Evolutionary conservation across 2,113 vertebrate genomes (phyloP).

Genomic region (Edolisoma coerulescens): DNA sequence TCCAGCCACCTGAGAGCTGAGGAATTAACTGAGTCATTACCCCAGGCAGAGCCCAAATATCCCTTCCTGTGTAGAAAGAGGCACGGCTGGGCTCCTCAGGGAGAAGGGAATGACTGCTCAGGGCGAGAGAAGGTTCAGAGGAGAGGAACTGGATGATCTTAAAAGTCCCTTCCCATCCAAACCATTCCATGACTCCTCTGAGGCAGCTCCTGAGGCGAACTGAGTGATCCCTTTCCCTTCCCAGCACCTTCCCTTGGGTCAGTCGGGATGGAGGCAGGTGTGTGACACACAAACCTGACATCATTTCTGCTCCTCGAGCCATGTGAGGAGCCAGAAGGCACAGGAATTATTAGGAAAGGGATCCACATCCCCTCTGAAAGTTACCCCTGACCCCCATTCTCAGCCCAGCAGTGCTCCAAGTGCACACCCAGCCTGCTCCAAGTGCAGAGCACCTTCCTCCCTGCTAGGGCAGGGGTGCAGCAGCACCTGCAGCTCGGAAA

Average conservation of each 20-base stretch:
- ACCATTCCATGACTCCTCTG: neutral
- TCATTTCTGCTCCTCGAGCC: neutral
- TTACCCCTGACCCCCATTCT: neutral
- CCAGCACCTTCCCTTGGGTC: neutral
- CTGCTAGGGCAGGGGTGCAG: neutral
- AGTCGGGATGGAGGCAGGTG: fast-evolving
- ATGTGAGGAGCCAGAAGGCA: fast-evolving
- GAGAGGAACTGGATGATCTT: neutral
- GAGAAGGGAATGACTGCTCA: neutral
- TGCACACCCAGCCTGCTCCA: neutral
- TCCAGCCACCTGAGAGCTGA: neutral
- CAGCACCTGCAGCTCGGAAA: neutral
- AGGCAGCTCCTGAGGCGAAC: neutral
- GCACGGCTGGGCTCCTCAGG: neutral
- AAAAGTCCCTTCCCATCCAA: neutral
- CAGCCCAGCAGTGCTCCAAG: neutral
- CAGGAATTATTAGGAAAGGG: neutral
- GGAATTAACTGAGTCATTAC: neutral
- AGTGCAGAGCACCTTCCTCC: too few species aligned
- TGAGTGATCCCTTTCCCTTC: neutral
- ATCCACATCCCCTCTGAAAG: neutral
- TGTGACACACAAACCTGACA: neutral
- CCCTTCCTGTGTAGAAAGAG: fast-evolving
- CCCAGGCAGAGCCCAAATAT: neutral
- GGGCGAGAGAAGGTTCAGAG: neutral